Base-by-base conservation (phyloP, 2,888 invertebrate genomes). In the Drosophila macrothrix region DNA sequence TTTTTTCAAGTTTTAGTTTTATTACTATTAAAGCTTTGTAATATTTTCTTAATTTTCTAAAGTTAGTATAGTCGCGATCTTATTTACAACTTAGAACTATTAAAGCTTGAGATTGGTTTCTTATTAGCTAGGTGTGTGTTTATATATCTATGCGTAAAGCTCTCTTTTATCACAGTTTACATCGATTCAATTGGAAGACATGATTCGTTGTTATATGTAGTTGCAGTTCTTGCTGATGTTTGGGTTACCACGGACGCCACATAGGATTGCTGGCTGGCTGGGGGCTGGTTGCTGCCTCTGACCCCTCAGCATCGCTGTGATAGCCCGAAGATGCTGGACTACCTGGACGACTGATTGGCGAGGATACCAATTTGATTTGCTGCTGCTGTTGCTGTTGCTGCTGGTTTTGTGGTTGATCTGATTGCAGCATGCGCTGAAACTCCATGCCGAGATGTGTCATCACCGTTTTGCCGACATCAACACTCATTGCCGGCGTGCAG, bases 401-500 rank as follows among this genome's bases (percentile, higher is more conserved):
- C 6, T 63, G 60, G n/a, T 76, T 54, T 19, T 60, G 73, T 33
- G 68, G 73, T 60, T 82, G 80, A 66, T 87, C 89, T 28, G 78
- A 63, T 66, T 84, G 82, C 49, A 91, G 73, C 76, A 92, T 83
- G 75, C 88, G 92, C 76, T 97, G 97, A 88, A 98, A 95, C 75
- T 96, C 95, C 93, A 96, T 96, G 28, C 97, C 97, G 77, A 98
- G 95, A 93, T 97, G 97, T 43, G 97, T 96, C 97, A 98, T 97
- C 90, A 98, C 94, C 89, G 96, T 96, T 66, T 97, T 97, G 70
- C 97, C 97, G 69, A 98, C 94, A 90, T 96, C 95, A 79, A 97
- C 96, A 92, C 97, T 97, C 89, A 98, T 96, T 73, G 97, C 97
- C 41, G 97, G 97, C 53, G 96, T 96, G 72, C 96, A 95, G 41